Evolutionary conservation across 2,888 invertebrate genomes (phyloP), one percentile per base, ranked within the genome.

Genomic region (Acanthosepion lycidas): DNA sequence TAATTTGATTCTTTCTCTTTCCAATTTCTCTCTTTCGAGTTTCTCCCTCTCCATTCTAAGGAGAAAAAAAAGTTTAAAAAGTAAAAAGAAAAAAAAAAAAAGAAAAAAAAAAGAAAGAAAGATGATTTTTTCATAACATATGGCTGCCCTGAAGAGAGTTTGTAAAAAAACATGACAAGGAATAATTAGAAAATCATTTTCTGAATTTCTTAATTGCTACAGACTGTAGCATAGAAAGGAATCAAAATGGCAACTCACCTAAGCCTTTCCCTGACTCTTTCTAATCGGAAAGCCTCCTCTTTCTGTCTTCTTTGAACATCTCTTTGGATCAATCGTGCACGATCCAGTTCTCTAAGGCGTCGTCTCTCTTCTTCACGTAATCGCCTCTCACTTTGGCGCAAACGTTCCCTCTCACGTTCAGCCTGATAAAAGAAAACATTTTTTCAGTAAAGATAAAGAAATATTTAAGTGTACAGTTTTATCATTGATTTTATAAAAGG

Each of bases 211-310:
- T 42, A 42, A 42, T 42, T 42, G 2, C 42, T 42, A 42, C 42
- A 33, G 33, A 42, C 42, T 42, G 42, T 42, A 42, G 23, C 8
- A 49, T 6, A 51, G 0, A 28, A 42, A n/a, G 0, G 12, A 78
- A 78, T 78, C n/a, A 33, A n/a, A 15, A n/a, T 78, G 26, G 3
- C 8, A 92, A 94, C 94, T 92, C 95, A 96, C 97, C 96, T 96
- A 91, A 97, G 96, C 94, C 96, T 96, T 95, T 96, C 97, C 95
- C 96, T 96, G 95, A 97, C 97, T 96, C 97, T 98, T 95, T 98
- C 98, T 94, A 99, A 98, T 94, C 98, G 98, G 93, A 98, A 98
- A 91, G 99, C 98, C 97, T 99, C 99, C 97, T 98, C 98, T 9
- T 98, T 98, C 97, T 99, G 98, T 23, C 98, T 98, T 6, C 99